These are phyloP conservation scores for Eupithecia pulchellata DNA, from an alignment of 2,888 invertebrate genomes.

Conservation along the genomic window DNA sequence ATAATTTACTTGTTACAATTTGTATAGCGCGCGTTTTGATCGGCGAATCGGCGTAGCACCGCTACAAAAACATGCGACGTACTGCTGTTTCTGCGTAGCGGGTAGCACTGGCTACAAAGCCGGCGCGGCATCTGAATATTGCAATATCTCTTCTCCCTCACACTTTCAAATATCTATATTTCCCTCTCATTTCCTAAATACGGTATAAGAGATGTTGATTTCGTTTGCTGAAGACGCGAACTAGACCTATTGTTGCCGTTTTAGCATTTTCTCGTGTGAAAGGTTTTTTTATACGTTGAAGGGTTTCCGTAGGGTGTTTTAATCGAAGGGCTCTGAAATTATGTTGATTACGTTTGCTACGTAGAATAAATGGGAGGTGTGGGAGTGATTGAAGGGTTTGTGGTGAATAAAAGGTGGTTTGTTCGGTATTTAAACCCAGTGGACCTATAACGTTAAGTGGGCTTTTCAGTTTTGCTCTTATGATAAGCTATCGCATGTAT, in stretches of 20 bases:
- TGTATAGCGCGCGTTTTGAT: constrained; percentile 40
- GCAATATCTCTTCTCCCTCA: constrained; percentile 36
- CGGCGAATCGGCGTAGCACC: constrained; percentile 60
- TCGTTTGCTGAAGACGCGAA: constrained; percentile 72
- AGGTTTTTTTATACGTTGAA: constrained; percentile 39
- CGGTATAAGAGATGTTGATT: constrained; percentile 64
- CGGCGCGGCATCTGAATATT: constrained; percentile 49
- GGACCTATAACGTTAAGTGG: neutral
- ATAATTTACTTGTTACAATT: constrained; percentile 37
- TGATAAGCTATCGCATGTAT: no score
- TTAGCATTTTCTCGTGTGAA: constrained; percentile 51
- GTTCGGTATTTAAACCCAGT: neutral
- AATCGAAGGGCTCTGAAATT: constrained; percentile 40
- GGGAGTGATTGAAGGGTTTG: constrained; percentile 33
- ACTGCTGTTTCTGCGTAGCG: constrained; percentile 59
- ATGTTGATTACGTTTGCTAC: constrained; percentile 40
- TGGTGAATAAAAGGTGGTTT: neutral
- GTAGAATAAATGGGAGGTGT: constrained; percentile 37
- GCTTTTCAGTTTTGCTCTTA: neutral
- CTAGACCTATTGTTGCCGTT: constrained; percentile 74
- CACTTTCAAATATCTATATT: constrained; percentile 46
- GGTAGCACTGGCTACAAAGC: constrained; percentile 54
- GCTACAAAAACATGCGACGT: constrained; percentile 71
- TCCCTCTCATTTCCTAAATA: constrained; percentile 58
- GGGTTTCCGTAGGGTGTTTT: constrained; percentile 25